These are phyloP conservation scores for Bilobella aurantiaca DNA, from an alignment of 1,140 invertebrate species.

Conservation along the genomic window DNA sequence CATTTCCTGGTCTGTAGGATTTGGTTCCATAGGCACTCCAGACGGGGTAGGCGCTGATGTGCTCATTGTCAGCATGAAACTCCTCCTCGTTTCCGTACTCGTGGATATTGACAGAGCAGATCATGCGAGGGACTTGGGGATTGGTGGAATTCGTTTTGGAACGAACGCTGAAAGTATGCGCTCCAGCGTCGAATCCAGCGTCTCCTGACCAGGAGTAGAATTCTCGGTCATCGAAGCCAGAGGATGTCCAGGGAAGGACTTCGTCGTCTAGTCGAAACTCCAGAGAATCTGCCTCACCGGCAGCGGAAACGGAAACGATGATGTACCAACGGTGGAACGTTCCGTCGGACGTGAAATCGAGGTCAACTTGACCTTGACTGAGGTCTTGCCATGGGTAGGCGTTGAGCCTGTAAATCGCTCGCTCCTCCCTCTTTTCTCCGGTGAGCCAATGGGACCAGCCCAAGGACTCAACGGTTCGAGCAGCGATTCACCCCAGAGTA, in stretches of 20 bases:
- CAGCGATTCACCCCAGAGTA: constrained; percentile 18
- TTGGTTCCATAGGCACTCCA: constrained; percentile 17
- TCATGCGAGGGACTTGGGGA: constrained; percentile 26
- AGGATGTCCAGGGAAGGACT: constrained; percentile 20
- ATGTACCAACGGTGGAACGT: not conserved
- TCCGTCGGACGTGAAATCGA: constrained; percentile 5
- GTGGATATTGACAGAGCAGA: constrained; percentile 22
- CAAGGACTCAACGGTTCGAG: not conserved
- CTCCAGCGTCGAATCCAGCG: constrained; percentile 18
- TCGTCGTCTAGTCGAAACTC: constrained; percentile 22
- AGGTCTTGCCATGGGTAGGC: constrained; percentile 21
- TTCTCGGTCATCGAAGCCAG: constrained; percentile 26
- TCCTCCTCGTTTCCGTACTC: constrained; percentile 27
- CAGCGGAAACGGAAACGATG: constrained; percentile 17
- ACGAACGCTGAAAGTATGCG: constrained; percentile 16
- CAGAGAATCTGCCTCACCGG: constrained; percentile 22
- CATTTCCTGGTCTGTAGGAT: constrained; percentile 25
- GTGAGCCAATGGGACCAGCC: constrained; percentile 13
- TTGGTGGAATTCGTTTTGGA: constrained; percentile 22
- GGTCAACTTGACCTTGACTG: not conserved
- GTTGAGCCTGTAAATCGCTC: constrained; percentile 15
- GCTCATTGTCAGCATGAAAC: constrained; percentile 9
- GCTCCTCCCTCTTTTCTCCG: constrained; percentile 9
- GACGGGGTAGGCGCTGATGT: constrained; percentile 29
- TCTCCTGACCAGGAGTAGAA: constrained; percentile 22